Base-by-base conservation (phyloP, 2,113 vertebrate species). In the Nycticorax nycticorax region DNA sequence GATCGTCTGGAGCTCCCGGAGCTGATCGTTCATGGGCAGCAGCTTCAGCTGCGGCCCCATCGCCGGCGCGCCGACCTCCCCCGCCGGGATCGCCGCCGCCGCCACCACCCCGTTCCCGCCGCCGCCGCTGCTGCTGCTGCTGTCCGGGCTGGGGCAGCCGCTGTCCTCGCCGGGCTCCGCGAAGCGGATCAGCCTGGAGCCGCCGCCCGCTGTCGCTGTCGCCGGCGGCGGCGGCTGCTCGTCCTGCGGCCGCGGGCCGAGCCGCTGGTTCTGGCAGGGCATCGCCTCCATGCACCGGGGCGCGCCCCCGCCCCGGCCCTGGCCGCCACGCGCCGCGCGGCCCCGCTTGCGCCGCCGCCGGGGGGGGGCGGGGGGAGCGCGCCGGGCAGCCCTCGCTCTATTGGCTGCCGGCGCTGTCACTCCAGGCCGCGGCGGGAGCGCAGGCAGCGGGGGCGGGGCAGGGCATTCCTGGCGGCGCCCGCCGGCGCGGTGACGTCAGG, bases 21-120 rank as follows among this genome's bases (percentile, higher is more conserved):
- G 99, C 98, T 99, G 99, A 96, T 99, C 99, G 92, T 99, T 99
- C 97, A 99, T 98, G n/a, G 98, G 99, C 47, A 99, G 98, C 88
- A 99, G 98, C 83, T 99, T 99, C 50, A 99, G 98, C 97, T 98
- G 98, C 26, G 98, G 97, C 63, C 98, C 99, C 71, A 97, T 77
- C 86, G 77, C 45, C 45, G 45, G 18, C 45, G 45, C 45, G 45
- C 8, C 45, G 45, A 19, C 45, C 45, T 10, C 45, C 45, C 20
- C 45, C 45, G 45, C 45, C 19, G 45, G 45, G 45, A 47, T 19
- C 45, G 45, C 96, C 96, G 5, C 47, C 86, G 45, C 96, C 96
- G 5, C 47, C 86, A 41, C 17, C 3, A 56, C 72, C 45, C 6
- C 43, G 60, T 17, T 35, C 21, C 19, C 19, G 47, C 47, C 17